Percentiles rank a stretch among this genome's conserved stretches.
Evolutionary conservation across 2,888 invertebrate species (phyloP).

Genomic region (Oscheius myriophilus): DNA sequence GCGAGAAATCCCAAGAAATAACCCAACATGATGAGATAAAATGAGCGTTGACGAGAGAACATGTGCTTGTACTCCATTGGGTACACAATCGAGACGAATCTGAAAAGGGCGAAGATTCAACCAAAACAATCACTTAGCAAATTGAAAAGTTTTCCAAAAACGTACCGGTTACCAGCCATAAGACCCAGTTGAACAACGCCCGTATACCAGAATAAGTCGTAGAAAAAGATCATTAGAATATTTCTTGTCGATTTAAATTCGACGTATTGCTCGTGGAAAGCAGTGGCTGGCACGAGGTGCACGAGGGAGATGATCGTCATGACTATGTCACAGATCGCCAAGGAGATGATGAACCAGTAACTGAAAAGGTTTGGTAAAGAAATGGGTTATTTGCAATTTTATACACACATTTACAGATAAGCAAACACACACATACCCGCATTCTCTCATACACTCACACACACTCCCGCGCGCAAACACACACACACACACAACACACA

Average conservation of each 20-base stretch:
- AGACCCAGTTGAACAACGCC: constrained; percentile 65
- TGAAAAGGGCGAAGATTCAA: constrained; percentile 35
- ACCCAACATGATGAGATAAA: constrained; percentile 50
- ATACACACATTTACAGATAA: too few species aligned
- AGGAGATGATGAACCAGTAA: constrained; percentile 68
- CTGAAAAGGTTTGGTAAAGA: constrained; percentile 37
- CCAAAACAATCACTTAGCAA: background rate
- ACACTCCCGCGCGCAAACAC: too few species aligned
- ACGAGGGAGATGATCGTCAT: constrained; percentile 64
- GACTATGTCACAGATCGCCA: constrained; percentile 65
- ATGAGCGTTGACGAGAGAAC: constrained; percentile 51
- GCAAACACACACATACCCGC: too few species aligned
- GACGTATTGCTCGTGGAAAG: constrained; percentile 62
- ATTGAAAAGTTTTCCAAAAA: background rate
- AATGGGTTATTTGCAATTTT: background rate
- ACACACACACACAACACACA: too few species aligned
- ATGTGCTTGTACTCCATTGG: constrained; percentile 67
- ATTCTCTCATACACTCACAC: too few species aligned
- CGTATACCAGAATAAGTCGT: constrained; percentile 70
- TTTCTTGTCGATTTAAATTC: constrained; percentile 55
- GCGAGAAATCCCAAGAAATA: constrained; percentile 55
- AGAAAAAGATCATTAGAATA: constrained; percentile 65
- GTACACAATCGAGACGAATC: constrained; percentile 68
- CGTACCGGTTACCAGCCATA: constrained; percentile 67
- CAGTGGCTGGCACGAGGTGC: constrained; percentile 66